Conservation (phyloP, 2,797 vertebrate genomes). For the Poecilia wingei region DNA sequence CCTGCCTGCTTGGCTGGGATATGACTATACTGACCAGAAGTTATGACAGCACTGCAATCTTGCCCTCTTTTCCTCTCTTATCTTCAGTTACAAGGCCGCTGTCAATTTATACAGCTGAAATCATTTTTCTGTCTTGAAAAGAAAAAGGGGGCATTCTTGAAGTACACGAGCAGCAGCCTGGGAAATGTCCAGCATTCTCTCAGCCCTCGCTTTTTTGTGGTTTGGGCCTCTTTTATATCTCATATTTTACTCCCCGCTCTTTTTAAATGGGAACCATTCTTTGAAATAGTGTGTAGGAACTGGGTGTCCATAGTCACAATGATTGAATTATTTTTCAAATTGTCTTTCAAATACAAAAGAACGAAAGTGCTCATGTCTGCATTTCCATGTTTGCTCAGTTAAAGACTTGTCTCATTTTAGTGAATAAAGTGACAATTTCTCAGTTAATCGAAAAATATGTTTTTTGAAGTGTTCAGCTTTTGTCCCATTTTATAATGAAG, state of each 20-base stretch:
- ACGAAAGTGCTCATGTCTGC: neutral
- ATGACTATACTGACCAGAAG: slow-evolving; percentile 49
- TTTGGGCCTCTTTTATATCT: slow-evolving; percentile 73
- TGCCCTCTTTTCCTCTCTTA: slow-evolving; percentile 59
- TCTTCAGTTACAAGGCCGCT: slow-evolving; percentile 78
- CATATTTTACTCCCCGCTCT: slow-evolving; percentile 63
- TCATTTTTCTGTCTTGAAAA: slow-evolving; percentile 73
- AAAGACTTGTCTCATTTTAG: neutral
- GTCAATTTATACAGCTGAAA: slow-evolving; percentile 79
- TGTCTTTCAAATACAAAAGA: neutral
- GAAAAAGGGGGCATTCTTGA: slow-evolving; percentile 60
- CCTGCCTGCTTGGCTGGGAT: slow-evolving; percentile 48
- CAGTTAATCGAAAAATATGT: neutral
- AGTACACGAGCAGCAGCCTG: slow-evolving; percentile 51
- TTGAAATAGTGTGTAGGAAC: slow-evolving; percentile 35
- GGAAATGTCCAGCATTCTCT: slow-evolving; percentile 67
- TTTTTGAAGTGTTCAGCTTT: too few relatives aligned
- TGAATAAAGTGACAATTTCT: neutral
- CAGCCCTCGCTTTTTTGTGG: slow-evolving; percentile 78
- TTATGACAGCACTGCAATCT: slow-evolving; percentile 64
- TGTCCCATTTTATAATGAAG: too few relatives aligned
- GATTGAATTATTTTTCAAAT: neutral
- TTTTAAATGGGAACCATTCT: slow-evolving; percentile 38
- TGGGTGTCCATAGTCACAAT: slow-evolving; percentile 12
- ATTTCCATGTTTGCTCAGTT: neutral